phyloP scores from a whole-genome alignment of 23 tunicate species.

The Styela plicata region DNA sequence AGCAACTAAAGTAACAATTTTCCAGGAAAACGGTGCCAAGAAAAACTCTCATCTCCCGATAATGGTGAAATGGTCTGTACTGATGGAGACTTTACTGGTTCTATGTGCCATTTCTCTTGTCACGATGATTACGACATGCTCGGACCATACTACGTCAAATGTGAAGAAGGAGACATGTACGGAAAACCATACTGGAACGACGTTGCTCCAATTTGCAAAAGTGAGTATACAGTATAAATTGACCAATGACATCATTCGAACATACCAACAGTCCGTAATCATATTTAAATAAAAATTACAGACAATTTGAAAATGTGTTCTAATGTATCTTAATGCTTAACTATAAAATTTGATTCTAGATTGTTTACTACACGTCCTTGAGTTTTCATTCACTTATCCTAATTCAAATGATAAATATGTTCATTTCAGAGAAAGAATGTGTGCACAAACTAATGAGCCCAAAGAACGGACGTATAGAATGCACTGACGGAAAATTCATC shows the following conservation, averaged over 20 bases:
- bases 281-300: too few relatives aligned
- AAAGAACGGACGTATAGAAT: not conserved
- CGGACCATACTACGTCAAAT: not conserved
- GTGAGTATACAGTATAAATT: not conserved
- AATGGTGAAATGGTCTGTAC: conserved; percentile 22
- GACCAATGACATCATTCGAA: too few relatives aligned
- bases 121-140: not conserved
- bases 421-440: not conserved
- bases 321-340: too few relatives aligned
- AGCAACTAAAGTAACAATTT: too few relatives aligned
- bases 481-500: not conserved
- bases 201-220: conserved; percentile 1
- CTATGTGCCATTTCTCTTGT: not conserved
- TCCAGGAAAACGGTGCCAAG: not conserved
- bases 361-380: too few relatives aligned
- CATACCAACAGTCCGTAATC: too few relatives aligned
- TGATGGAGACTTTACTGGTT: not conserved
- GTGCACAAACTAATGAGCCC: not conserved
- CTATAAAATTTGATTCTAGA: too few relatives aligned
- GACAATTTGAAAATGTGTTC: too few relatives aligned
- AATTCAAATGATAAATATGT: too few relatives aligned
- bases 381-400: too few relatives aligned
- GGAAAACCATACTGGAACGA: conserved; percentile 6
- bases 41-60: not conserved
- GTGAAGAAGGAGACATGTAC: not conserved